A percentile compares a stretch with the other conserved stretches of the same genome.
These are phyloP conservation scores for Aplocera efformata DNA, from an alignment of 2,888 invertebrate genomes.

Conservation along the genomic window DNA sequence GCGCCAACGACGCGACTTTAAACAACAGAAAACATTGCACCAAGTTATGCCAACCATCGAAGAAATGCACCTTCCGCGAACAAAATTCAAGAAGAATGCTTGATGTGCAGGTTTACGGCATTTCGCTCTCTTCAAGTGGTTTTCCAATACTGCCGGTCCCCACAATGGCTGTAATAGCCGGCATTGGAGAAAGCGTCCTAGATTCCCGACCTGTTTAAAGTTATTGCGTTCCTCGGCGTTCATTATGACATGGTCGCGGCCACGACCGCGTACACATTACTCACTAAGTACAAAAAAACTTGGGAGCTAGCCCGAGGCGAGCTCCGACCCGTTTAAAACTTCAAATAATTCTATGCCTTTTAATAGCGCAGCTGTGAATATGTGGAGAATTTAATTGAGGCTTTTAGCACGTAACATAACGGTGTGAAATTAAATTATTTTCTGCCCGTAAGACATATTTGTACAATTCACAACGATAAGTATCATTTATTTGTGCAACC, in stretches of 20 bases:
- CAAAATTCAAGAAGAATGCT: neutral
- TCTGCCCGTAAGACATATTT: no score
- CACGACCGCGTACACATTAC: constrained; percentile 12
- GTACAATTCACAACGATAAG: no score
- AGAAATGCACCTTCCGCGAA: neutral
- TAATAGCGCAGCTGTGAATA: neutral
- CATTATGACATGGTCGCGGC: constrained; percentile 27
- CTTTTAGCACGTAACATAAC: no score
- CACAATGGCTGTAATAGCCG: constrained; percentile 20
- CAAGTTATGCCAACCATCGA: no score
- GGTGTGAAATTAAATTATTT: no score
- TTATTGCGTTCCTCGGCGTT: constrained; percentile 39
- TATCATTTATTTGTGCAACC: no score
- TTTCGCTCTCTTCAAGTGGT: constrained; percentile 1
- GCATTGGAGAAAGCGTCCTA: constrained; percentile 28
- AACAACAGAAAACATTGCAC: no score
- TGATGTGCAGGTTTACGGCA: no score
- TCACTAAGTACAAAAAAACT: constrained; percentile 3
- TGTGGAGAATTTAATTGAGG: no score
- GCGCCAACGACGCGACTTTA: no score
- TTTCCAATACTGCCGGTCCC: constrained; percentile 3
- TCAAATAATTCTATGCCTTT: neutral
- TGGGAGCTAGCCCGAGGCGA: constrained; percentile 14
- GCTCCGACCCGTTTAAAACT: constrained; percentile 31
- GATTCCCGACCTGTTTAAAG: constrained; percentile 38